Evolutionary conservation across 1,140 invertebrate genomes (phyloP), one percentile per base, ranked within the genome.

Genomic region (Zophobas morio): DNA sequence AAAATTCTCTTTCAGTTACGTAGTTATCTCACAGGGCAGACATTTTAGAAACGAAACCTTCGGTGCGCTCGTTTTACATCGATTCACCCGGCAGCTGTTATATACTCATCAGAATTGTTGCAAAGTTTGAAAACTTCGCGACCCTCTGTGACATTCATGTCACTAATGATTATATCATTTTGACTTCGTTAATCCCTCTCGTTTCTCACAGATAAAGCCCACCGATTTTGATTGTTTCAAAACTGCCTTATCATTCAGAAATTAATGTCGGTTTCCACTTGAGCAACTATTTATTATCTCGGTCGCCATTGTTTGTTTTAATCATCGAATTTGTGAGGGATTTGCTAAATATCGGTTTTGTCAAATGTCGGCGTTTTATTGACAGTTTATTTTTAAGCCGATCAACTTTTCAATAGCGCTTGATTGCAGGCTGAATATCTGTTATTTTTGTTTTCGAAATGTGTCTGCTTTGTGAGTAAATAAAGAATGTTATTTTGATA

Each of bases 71-170:
- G 77, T 82, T 80, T 80, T 78, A 82, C 76, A 77, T 78, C 79
- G 75, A 80, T 82, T 82, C 79, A 80, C 60, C 75, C 79, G 75
- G 71, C 79, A 79, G 81, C 81, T 82, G 81, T 82, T 82, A 80
- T 82, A 82, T 70, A 80, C 77, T 80, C 79, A 81, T 80, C 81
- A 80, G 78, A 78, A 80, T 78, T 76, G 75, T 71, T 75, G 63
- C 36, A 70, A 81, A 79, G 76, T 81, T 81, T 77, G 76, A 74
- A 81, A 81, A 79, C 78, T 78, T 74, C 46, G 46, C 74, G 75
- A 74, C 76, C 49, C 73, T 76, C 57, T 66, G 75, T 79, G 80
- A 79, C 78, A 79, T 81, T 72, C 70, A 74, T 63, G 78, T 75
- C 73, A 70, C 49, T 79, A 79, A 79, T 79, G 77, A 79, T 77